Evolutionary conservation across 2,113 vertebrate species (phyloP).

Genomic region (Pedetes capensis): DNA sequence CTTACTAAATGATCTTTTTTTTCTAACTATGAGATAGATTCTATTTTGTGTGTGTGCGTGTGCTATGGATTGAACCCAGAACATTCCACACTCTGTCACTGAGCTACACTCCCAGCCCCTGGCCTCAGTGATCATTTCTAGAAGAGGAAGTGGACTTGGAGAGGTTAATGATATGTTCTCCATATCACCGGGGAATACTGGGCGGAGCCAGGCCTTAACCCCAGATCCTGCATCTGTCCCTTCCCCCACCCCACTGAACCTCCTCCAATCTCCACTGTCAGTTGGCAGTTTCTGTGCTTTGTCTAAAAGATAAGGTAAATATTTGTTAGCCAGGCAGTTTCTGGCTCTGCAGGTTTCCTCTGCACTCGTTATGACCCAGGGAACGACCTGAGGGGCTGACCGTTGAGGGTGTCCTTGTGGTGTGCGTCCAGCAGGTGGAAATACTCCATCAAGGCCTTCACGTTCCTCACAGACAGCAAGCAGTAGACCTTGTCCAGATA

Average conservation of each 20-base stretch:
- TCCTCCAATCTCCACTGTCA: accelerated
- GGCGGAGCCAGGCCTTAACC: not conserved
- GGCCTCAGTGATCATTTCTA: not conserved
- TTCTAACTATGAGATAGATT: not conserved
- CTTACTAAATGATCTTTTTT: not conserved
- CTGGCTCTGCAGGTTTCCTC: not conserved
- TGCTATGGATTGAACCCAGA: not conserved
- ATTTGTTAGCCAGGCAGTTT: not conserved
- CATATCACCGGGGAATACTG: not conserved
- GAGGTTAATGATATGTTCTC: not conserved
- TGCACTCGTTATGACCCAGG: not conserved
- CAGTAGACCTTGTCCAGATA: constrained; percentile 61
- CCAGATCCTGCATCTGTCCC: not conserved
- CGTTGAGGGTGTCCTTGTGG: constrained; percentile 54
- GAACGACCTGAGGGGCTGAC: constrained; percentile 54
- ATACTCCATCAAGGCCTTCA: constrained; percentile 51
- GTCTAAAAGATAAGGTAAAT: not conserved
- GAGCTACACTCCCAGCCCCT: not conserved
- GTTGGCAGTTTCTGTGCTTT: not conserved
- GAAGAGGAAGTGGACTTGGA: not conserved
- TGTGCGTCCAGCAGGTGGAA: constrained; percentile 71
- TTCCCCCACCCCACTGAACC: not conserved
- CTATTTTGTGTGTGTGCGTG: not conserved
- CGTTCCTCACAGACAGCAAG: constrained; percentile 69
- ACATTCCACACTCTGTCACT: not conserved